phyloP scores from a whole-genome alignment of 1,140 invertebrate genomes.

The Apis cerana region DNA sequence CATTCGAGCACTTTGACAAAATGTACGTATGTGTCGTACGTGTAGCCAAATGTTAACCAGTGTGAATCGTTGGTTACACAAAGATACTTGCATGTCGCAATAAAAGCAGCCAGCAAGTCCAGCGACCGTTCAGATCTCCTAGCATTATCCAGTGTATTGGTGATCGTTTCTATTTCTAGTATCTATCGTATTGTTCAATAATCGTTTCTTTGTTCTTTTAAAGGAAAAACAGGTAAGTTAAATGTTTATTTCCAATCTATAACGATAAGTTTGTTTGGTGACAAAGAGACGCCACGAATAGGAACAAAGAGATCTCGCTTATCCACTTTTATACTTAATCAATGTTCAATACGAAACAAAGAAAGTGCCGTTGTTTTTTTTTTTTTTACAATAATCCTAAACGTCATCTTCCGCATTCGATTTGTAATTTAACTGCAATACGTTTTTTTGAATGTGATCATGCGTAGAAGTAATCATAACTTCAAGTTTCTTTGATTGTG shows the following conservation, averaged over 20 bases:
- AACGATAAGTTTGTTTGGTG: background rate
- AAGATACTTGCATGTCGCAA: conserved; percentile 51
- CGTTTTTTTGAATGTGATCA: conserved; percentile 30
- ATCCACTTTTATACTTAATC: background rate
- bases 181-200: background rate
- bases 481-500: background rate
- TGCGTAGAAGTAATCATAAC: conserved; percentile 41
- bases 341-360: conserved; percentile 15
- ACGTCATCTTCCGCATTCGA: conserved; percentile 21
- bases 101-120: conserved; percentile 65
- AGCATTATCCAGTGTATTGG: conserved; percentile 37
- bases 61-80: conserved; percentile 41
- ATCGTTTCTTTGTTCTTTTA: conserved; percentile 9
- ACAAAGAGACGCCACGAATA: conserved; percentile 26
- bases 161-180: conserved; percentile 23
- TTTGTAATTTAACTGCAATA: conserved; percentile 34
- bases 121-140: conserved; percentile 55
- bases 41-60: conserved; percentile 24
- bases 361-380: conserved; percentile 14
- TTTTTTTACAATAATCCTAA: background rate
- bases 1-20: conserved; percentile 26
- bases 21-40: conserved; percentile 1
- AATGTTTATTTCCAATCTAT: background rate
- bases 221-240: conserved; percentile 30
- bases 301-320: conserved; percentile 33